Evolutionary conservation across 1,140 invertebrate genomes (phyloP), one percentile per base, ranked within the genome.

Genomic region (Leptopilina clavipes): DNA sequence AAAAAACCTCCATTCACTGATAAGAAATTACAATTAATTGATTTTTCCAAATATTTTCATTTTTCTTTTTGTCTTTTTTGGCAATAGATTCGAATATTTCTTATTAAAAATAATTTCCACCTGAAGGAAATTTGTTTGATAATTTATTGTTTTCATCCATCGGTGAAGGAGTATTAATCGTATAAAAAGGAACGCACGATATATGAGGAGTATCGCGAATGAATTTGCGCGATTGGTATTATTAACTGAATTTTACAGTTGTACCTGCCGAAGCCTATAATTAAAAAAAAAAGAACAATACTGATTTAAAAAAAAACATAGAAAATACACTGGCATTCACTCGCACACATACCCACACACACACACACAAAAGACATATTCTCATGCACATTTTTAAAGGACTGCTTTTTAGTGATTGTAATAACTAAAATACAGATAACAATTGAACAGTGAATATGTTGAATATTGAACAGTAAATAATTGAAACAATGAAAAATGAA

Each of bases 191-290:
- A 40, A 52, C 48, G n/a, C 6, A 14, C 3, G 3, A 12, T 22
- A 19, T 59, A 12, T 65, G 56, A n/a, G 56, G 19, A 65, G 22
- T 31, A 65, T 65, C 59, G 25, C 22, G 59, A 31, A 31, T 25
- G 22, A 59, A 59, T 22, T 59, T 31, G 17, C 22, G 56, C 22
- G 56, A 22, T 65, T 37, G 59, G 59, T 65, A 65, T 37, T 65
- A 3, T 37, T 65, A 65, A 65, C 59, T 65, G 59, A 65, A 65
- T 65, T 31, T 65, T 31, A 65, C 59, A 65, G 59, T 65, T 74
- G 81, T 79, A 81, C 79, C 81, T 83, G 79, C 76, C 76, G 75
- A 81, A 78, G 76, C 78, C 81, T 78, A 77, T 77, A 75, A 54
- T 81, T 75, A 78, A 75, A 31, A 31, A 31, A n/a, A 31, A 54